phyloP scores from a whole-genome alignment of 2,113 vertebrate genomes.

The Epinephelus fuscoguttatus region DNA sequence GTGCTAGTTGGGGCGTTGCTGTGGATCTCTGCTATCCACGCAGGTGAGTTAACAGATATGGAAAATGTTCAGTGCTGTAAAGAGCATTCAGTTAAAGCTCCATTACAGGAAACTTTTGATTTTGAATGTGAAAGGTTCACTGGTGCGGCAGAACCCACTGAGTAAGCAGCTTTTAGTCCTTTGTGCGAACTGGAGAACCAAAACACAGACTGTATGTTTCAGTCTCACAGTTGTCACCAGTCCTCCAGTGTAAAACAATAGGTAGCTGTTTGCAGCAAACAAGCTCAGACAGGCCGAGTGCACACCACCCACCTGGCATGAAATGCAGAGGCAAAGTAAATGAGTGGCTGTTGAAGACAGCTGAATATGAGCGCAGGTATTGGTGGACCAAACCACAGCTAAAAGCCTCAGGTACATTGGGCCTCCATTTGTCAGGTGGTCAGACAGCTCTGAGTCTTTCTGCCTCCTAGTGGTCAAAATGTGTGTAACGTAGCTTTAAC shows the following conservation, averaged over 20 bases:
- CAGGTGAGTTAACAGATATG: slow-evolving; percentile 70
- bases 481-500: not conserved
- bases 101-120: not conserved
- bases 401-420: not conserved
- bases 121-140: not conserved
- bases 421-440: not conserved
- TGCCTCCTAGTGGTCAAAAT: slow-evolving; percentile 24
- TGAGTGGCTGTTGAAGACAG: not conserved
- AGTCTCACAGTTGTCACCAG: slow-evolving; percentile 1
- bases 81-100: not conserved
- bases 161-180: not conserved
- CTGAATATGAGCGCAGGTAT: not conserved
- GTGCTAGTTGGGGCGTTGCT: slow-evolving; percentile 67
- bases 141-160: too few species aligned
- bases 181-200: not conserved
- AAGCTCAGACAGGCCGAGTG: slow-evolving; percentile 24
- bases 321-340: slow-evolving; percentile 21
- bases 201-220: not conserved
- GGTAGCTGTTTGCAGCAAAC: not conserved
- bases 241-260: slow-evolving; percentile 17
- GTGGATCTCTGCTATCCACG: slow-evolving; percentile 51
- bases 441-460: not conserved
- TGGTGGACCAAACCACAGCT: not conserved
- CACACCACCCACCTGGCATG: slow-evolving; percentile 1
- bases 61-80: not conserved